Evolutionary conservation across 1,140 invertebrate species (phyloP), one percentile per base, ranked within the genome.

Genomic region (Drosophila ohnishii): DNA sequence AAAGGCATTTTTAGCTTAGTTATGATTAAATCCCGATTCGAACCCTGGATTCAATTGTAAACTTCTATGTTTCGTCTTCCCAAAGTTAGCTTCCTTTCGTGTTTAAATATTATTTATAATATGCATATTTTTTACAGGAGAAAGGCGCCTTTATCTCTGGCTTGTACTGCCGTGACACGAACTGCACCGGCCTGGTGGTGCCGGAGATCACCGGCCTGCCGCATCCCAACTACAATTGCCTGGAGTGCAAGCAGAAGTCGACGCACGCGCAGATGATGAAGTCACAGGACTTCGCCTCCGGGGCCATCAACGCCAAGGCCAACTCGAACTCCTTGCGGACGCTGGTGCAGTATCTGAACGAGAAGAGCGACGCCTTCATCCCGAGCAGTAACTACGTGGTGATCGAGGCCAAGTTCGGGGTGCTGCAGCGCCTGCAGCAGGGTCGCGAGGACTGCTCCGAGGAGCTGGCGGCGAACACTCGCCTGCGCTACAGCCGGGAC

Each of bases 241-340:
- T 90, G 64, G 83, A 56, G 37, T 91, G 90, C 72, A 91, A 91
- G 77, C 86, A 91, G 19, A 90, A 90, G 40, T 91, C 90, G 0
- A 87, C 82, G 35, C 87, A 91, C 56, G 79, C 82, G 5, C 90
- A 91, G 61, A 91, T 91, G 88, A 80, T 80, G 59, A 91, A 91
- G 47, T 79, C 84, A 4, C 90, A 91, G 66, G 90, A 91, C 44
- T 91, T 91, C 25, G 88, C 90, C 55, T 80, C 75, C 30, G 90
- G 90, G 0, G 83, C 90, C 35, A 89, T 91, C 45, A 91, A 89
- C 37, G 87, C 90, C 57, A 91, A 91, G 67, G 67, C 61, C 60
- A 90, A 91, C 51, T 89, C 87, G 30, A 90, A 90, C 65, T 91
- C 90, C 45, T 56, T 91, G 57, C 66, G 79, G 28, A 88, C 84